These are phyloP conservation scores for Urocolius indicus DNA, from an alignment of 2,113 vertebrate genomes.

Conservation along the genomic window DNA sequence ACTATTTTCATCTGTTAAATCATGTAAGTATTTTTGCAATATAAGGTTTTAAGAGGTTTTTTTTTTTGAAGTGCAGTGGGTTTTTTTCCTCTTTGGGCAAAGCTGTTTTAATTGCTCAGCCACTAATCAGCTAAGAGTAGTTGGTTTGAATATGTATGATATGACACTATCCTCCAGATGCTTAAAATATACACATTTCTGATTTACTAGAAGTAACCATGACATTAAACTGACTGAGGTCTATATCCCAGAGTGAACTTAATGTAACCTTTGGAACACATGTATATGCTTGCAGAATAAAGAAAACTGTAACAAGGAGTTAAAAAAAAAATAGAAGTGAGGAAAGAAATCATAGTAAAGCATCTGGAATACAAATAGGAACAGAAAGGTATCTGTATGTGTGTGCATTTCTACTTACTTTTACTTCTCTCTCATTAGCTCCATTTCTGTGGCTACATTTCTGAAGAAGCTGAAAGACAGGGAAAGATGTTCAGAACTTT, in stretches of 20 bases:
- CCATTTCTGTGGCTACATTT: not conserved
- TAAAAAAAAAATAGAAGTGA: not conserved
- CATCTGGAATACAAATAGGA: not conserved
- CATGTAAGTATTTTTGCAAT: constrained; percentile 33
- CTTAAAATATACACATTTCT: not conserved
- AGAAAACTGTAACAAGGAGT: not conserved
- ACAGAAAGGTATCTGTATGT: not conserved
- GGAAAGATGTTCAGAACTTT: not conserved
- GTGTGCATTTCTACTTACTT: not conserved
- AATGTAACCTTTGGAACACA: not conserved
- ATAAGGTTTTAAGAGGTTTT: not conserved
- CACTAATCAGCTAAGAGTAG: not conserved
- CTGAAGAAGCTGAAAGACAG: not conserved
- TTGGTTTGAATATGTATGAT: constrained; percentile 23
- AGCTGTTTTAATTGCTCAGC: not conserved
- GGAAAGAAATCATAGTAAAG: not conserved
- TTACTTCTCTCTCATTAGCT: not conserved
- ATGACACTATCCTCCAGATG: not conserved
- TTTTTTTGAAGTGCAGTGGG: not conserved
- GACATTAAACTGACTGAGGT: not conserved
- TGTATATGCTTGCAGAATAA: not conserved
- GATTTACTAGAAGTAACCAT: not conserved
- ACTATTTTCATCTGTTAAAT: constrained; percentile 39
- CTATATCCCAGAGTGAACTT: not conserved
- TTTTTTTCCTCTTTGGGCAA: not conserved